phyloP scores from a whole-genome alignment of 2,888 invertebrate genomes.

The Megalurothrips usitatus region DNA sequence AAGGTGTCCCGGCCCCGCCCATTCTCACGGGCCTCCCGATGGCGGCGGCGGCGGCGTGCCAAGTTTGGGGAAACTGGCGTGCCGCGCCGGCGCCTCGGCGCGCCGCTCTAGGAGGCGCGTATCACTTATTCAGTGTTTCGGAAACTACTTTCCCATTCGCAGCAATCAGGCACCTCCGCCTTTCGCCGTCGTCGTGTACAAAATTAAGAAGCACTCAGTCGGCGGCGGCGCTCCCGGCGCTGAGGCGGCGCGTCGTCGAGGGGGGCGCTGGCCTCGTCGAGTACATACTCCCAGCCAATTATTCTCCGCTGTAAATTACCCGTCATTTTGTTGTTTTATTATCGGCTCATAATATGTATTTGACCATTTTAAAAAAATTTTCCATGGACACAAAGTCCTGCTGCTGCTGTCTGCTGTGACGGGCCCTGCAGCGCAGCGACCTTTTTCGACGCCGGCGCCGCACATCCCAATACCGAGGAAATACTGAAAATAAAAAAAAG shows the following conservation, averaged over 20 bases:
- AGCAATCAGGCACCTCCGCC: not conserved
- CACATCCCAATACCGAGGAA: not conserved
- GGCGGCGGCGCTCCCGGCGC: not conserved
- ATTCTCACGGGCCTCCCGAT: too few relatives aligned
- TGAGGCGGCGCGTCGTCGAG: too few relatives aligned
- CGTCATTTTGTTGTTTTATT: too few relatives aligned
- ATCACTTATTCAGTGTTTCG: not conserved
- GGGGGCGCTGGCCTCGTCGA: too few relatives aligned
- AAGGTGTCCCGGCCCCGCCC: too few relatives aligned
- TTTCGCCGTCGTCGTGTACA: conserved; percentile 4
- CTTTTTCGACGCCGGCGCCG: not conserved
- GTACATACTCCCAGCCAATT: too few relatives aligned
- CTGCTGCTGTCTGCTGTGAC: not conserved
- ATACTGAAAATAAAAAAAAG: not conserved
- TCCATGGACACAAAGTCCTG: not conserved
- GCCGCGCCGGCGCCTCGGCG: too few relatives aligned
- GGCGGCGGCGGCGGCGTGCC: not conserved
- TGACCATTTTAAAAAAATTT: too few relatives aligned
- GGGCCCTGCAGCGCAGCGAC: not conserved
- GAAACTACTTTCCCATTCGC: conserved; percentile 13
- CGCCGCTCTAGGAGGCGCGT: not conserved
- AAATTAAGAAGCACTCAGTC: conserved; percentile 21
- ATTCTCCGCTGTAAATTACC: too few relatives aligned
- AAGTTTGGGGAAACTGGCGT: not conserved
- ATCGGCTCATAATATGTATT: too few relatives aligned